Base-by-base conservation (phyloP, 2,113 vertebrate species). In the Centropus bengalensis region DNA sequence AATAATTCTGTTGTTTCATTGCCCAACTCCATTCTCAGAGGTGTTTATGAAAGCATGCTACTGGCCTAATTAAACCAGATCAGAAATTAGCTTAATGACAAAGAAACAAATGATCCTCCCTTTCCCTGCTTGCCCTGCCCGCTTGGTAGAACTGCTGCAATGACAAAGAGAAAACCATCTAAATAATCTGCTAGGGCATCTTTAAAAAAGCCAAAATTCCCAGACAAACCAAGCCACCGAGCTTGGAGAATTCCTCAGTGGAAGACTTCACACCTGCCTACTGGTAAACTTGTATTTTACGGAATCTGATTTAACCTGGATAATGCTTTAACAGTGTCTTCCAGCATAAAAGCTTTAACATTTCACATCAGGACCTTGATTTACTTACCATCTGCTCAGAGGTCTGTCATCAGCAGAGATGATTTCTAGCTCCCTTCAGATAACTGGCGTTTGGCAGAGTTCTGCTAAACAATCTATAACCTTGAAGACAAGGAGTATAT, bases 331-430 rank as follows among this genome's bases (percentile, higher is more conserved):
- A 83, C 92, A 70, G 64, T 94, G 91, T 95, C 94, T 96, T 97
- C 94, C 90, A 96, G 91, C 47, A 96, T 95, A 94, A 96, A 97
- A 97, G 92, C 92, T 67, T 94, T 93, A 90, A 80, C 96, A 94
- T 97, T 98, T 98, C 96, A 97, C 96, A 96, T 97, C 86, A 95
- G 94, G 94, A 96, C 94, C 89, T 95, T 98, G 98, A 98, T 98
- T 98, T 97, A 98, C 96, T 97, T 97, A 94, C 97, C 97, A 97
- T 98, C 97, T 97, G 97, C 96, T 97, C 94, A 84, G 96, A 97
- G 97, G 97, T 97, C 97, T 98, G 97, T 98, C 97, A 97, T 96
- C 74, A 55, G 47, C 89, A 92, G 94, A 89, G 75, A 96, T 97
- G 97, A 97, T 98, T 98, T 97, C 95, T 97, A 97, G 94, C 96